Evolutionary conservation across 2,797 vertebrate species (phyloP).

Genomic region (Syngnathus acus): DNA sequence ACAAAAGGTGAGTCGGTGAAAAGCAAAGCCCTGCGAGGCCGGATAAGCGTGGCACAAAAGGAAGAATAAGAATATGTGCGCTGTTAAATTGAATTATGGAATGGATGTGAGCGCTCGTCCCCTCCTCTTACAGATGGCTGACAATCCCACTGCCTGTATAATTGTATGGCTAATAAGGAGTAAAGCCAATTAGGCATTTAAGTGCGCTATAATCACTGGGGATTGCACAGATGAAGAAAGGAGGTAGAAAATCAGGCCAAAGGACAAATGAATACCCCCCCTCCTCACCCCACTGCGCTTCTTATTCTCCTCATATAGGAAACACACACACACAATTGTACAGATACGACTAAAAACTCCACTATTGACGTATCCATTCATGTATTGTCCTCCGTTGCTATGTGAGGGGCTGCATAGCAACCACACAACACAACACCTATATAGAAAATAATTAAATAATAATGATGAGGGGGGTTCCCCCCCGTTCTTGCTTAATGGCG

Average conservation of each 20-base stretch:
- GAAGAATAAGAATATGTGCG: constrained; percentile 84
- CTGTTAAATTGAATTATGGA: constrained; percentile 84
- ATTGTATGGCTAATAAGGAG: constrained; percentile 99
- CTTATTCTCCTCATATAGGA: constrained; percentile 63
- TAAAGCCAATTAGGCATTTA: constrained; percentile 98
- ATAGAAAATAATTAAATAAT: background rate
- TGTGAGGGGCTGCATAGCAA: background rate
- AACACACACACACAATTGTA: constrained; percentile 67
- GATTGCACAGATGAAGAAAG: constrained; percentile 81
- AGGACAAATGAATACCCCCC: constrained; percentile 57
- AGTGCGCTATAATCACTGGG: constrained; percentile 96
- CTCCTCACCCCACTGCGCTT: constrained; percentile 28
- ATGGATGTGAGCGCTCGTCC: constrained; percentile 86
- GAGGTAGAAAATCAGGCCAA: constrained; percentile 76
- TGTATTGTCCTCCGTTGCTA: background rate
- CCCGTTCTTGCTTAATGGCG: background rate
- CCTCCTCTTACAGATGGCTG: constrained; percentile 92
- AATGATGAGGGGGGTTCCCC: background rate
- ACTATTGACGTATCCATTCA: constrained; percentile 44
- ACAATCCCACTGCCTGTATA: constrained; percentile 89
- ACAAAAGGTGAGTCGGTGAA: constrained; percentile 58
- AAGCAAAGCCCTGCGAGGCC: constrained; percentile 66
- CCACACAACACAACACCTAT: background rate
- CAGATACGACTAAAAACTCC: constrained; percentile 82
- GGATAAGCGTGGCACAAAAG: constrained; percentile 84